These are phyloP conservation scores for Herpailurus yagouaroundi DNA, from an alignment of 2,113 vertebrate genomes.

Conservation along the genomic window DNA sequence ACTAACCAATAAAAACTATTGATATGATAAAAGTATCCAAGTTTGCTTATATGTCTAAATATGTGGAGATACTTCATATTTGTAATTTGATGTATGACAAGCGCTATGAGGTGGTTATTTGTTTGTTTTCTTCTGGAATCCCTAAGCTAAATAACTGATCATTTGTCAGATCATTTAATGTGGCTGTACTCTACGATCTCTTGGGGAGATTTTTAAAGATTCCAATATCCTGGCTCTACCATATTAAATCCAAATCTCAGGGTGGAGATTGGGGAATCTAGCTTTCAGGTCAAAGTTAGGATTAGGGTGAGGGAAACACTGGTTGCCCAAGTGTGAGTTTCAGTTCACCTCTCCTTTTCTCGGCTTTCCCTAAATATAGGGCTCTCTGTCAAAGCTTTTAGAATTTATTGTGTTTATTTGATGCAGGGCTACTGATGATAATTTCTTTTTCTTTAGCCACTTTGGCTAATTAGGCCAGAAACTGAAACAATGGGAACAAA, in stretches of 20 bases:
- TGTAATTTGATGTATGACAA: not conserved
- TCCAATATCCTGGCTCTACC: not conserved
- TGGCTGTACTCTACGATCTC: not conserved
- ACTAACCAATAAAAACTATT: not conserved
- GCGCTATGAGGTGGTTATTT: not conserved
- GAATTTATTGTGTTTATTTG: not conserved
- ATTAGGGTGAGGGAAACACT: not conserved
- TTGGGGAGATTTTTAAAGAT: not conserved
- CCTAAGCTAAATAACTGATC: not conserved
- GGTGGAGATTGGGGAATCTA: not conserved
- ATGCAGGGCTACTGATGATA: not conserved
- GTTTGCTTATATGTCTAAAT: not conserved
- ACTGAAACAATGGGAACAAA: not conserved
- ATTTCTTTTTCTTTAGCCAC: not conserved
- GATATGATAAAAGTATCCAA: not conserved
- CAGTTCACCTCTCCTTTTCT: not conserved
- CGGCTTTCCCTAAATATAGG: not conserved
- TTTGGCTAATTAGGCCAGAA: not conserved
- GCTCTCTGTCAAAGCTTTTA: not conserved
- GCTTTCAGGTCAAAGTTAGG: not conserved
- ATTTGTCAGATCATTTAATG: not conserved
- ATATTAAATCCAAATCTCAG: not conserved
- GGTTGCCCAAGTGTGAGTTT: not conserved
- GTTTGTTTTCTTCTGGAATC: not conserved
- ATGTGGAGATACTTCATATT: not conserved